phyloP scores from a whole-genome alignment of 2,888 invertebrate genomes.

The Oscheius onirici region DNA sequence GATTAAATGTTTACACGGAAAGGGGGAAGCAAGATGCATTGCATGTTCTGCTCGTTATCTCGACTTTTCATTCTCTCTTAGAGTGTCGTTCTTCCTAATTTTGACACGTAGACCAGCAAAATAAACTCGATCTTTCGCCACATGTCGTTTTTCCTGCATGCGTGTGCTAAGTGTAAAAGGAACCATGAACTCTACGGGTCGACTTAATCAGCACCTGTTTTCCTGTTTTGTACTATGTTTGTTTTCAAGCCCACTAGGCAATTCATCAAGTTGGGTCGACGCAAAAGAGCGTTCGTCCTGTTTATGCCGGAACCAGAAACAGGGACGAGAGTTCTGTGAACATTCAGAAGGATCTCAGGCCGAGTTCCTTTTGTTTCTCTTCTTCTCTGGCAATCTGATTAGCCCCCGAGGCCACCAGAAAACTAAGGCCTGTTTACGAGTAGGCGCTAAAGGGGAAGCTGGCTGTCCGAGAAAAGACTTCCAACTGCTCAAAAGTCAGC shows the following conservation, averaged over 20 bases:
- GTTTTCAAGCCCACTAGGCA: background rate
- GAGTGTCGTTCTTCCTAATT: background rate
- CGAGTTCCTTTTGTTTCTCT: no score
- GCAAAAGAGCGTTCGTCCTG: background rate
- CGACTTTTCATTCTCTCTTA: background rate
- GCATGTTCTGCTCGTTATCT: slow-evolving; percentile 6
- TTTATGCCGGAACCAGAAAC: background rate
- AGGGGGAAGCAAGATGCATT: background rate
- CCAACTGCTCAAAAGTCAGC: no score
- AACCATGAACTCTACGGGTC: background rate
- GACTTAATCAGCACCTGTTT: no score
- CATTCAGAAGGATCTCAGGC: background rate
- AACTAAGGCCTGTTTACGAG: no score
- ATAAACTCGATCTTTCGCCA: background rate
- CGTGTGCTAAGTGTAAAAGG: background rate
- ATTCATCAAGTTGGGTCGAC: background rate
- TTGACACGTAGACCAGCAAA: slow-evolving; percentile 18
- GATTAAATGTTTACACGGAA: background rate
- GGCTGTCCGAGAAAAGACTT: no score
- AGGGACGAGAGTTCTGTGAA: background rate
- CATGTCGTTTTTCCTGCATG: no score
- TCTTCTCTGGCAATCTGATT: no score
- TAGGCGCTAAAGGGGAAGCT: no score
- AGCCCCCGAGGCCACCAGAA: no score
- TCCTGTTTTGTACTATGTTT: background rate